Percentiles rank a stretch among this genome's conserved stretches.
These are phyloP conservation scores for Drosophila setifemur DNA, from an alignment of 1,140 invertebrate genomes.

Conservation along the genomic window DNA sequence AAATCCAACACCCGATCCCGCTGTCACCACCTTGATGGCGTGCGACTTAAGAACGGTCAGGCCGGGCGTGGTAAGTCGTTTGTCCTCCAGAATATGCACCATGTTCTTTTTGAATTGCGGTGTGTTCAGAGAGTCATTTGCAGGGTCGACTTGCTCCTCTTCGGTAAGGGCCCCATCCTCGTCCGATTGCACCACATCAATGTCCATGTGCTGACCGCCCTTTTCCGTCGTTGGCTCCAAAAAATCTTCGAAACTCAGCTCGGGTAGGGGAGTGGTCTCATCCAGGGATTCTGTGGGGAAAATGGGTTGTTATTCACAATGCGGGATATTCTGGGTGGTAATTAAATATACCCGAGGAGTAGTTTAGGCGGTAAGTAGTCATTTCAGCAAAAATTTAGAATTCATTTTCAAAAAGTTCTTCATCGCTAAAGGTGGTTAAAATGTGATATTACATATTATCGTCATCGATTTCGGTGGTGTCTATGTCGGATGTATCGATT, in stretches of 20 bases:
- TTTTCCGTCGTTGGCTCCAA: constrained; percentile 57
- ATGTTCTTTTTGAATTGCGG: constrained; percentile 60
- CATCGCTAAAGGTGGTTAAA: constrained; percentile 21
- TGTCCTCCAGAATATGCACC: constrained; percentile 55
- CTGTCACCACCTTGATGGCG: constrained; percentile 39
- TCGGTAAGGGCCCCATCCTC: constrained; percentile 11
- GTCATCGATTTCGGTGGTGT: no score
- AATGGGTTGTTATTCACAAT: not conserved
- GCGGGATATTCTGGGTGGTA: not conserved
- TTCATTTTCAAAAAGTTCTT: constrained; percentile 66
- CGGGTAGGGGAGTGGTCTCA: constrained; percentile 62
- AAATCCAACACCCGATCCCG: not conserved
- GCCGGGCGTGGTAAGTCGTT: constrained; percentile 14
- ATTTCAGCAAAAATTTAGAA: constrained; percentile 53
- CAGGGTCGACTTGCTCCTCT: not conserved
- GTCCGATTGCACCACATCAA: constrained; percentile 24
- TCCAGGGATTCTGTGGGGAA: constrained; percentile 51
- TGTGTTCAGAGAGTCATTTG: constrained; percentile 65
- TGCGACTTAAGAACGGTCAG: constrained; percentile 45
- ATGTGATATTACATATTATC: not conserved
- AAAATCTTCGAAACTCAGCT: constrained; percentile 70
- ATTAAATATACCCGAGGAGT: constrained; percentile 33
- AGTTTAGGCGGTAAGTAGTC: constrained; percentile 25
- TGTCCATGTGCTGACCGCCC: constrained; percentile 37
- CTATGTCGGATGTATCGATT: no score